Evolutionary conservation across 2,888 invertebrate species (phyloP).

Genomic region (Branchellion lobata): DNA sequence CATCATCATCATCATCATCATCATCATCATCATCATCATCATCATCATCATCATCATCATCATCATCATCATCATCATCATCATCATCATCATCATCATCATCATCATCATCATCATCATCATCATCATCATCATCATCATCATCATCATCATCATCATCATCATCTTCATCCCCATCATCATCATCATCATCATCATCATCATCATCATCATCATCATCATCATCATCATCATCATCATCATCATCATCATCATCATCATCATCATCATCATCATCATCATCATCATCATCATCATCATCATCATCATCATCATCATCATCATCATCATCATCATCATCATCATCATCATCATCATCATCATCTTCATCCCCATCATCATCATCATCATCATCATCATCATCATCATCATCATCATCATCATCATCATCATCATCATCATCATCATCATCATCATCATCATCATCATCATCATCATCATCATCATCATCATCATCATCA

Average conservation of each 20-base stretch:
- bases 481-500: too few species aligned
- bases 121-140: background rate
- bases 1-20: conserved; percentile 38
- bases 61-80: conserved; percentile 31
- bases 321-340: too few species aligned
- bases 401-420: too few species aligned
- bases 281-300: background rate
- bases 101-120: conserved; percentile 29
- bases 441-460: too few species aligned
- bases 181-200: conserved; percentile 40
- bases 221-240: conserved; percentile 30
- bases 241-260: conserved; percentile 26
- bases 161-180: conserved; percentile 37
- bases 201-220: conserved; percentile 39
- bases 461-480: too few species aligned
- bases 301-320: too few species aligned
- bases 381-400: conserved; percentile 15
- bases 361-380: too few species aligned
- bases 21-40: conserved; percentile 41
- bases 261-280: conserved; percentile 30
- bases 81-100: conserved; percentile 25
- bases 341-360: too few species aligned
- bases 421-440: too few species aligned
- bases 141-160: conserved; percentile 8
- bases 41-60: conserved; percentile 36